Conservation (phyloP, 64 coral and sea anemone species). For the Porites australiensis region DNA sequence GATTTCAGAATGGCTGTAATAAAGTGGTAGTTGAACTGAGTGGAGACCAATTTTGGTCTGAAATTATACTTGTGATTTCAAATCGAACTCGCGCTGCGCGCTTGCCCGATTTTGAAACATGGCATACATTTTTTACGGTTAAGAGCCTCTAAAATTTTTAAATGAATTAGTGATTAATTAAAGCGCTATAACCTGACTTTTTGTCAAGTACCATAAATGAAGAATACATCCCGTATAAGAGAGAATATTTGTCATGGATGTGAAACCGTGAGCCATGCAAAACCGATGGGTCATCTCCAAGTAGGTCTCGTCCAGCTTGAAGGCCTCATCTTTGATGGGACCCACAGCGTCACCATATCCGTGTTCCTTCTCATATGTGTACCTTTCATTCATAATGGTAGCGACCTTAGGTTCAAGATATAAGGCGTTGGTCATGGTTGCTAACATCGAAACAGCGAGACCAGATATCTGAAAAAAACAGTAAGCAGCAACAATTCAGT, state of each 20-base stretch:
- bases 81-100: no score
- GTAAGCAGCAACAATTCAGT: background rate
- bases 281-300: constrained; percentile 68
- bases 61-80: no score
- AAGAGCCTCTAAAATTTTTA: background rate
- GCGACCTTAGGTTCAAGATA: constrained; percentile 74
- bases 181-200: background rate
- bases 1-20: no score
- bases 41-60: no score
- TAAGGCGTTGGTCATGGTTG: constrained; percentile 68
- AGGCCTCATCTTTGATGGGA: constrained; percentile 69
- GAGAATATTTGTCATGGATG: constrained; percentile 78
- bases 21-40: no score
- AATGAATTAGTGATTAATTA: background rate
- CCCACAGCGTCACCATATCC: constrained; percentile 83
- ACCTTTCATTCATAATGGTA: constrained; percentile 64
- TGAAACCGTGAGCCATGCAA: constrained; percentile 74
- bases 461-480: constrained; percentile 50
- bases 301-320: constrained; percentile 70
- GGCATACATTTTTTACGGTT: no score
- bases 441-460: constrained; percentile 50
- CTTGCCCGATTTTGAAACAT: no score
- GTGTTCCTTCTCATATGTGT: constrained; percentile 75
- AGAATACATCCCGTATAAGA: constrained; percentile 71
- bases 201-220: constrained; percentile 78